Evolutionary conservation across 2,113 vertebrate genomes (phyloP).

Genomic region (Salminus brasiliensis): DNA sequence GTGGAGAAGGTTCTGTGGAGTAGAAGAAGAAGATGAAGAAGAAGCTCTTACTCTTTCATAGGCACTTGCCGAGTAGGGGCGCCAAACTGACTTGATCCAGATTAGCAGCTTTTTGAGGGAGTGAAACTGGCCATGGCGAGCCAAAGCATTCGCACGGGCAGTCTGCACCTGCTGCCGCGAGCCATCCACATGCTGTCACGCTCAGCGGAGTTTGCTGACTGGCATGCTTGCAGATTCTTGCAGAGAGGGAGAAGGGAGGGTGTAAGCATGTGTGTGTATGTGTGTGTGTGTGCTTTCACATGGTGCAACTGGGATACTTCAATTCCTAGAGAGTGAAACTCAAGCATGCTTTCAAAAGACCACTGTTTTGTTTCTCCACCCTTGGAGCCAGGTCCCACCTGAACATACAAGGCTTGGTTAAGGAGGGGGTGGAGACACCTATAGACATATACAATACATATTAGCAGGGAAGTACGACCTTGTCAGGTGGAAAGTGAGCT

Average conservation of each 20-base stretch:
- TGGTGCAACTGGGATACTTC: not conserved
- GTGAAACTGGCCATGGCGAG: slow-evolving; percentile 17
- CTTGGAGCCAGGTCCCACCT: not conserved
- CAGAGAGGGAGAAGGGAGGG: not conserved
- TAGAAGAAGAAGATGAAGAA: no score
- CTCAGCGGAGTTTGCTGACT: slow-evolving; percentile 28
- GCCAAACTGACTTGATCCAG: slow-evolving; percentile 39
- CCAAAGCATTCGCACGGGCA: slow-evolving; percentile 26
- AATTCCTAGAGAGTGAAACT: not conserved
- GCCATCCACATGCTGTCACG: slow-evolving; percentile 22
- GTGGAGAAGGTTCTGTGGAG: slow-evolving; percentile 29
- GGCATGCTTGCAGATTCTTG: not conserved
- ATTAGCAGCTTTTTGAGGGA: slow-evolving; percentile 37
- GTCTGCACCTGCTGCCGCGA: slow-evolving; percentile 27
- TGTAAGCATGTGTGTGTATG: not conserved
- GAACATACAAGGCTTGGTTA: not conserved
- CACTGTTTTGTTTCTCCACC: not conserved
- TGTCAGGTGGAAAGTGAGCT: slow-evolving; percentile 35
- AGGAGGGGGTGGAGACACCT: no score
- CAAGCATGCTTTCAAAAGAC: not conserved
- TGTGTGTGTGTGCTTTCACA: not conserved
- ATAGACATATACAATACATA: no score
- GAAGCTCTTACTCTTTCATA: slow-evolving; percentile 41
- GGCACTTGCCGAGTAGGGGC: slow-evolving; percentile 25
- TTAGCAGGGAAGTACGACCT: no score